A percentile compares a stretch with the other conserved stretches of the same genome.
These are phyloP conservation scores for Hypotaenidia okinawae DNA, from an alignment of 2,797 vertebrate genomes.

Conservation along the genomic window DNA sequence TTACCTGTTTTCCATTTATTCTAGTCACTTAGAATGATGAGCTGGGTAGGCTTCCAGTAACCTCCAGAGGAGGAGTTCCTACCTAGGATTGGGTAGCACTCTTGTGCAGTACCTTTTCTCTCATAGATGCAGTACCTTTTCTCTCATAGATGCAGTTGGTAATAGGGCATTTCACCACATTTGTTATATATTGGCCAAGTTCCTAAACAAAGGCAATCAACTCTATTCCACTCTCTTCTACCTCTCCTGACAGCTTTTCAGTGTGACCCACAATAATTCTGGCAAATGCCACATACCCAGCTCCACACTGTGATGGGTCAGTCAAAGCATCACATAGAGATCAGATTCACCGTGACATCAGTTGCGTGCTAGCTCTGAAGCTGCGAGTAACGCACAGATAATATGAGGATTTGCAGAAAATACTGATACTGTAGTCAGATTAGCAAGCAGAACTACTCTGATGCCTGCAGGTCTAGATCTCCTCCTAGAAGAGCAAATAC, in stretches of 20 bases:
- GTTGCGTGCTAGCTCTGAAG: conserved; percentile 42
- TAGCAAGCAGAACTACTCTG: conserved; percentile 28
- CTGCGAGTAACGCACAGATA: conserved; percentile 56
- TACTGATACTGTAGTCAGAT: conserved; percentile 30
- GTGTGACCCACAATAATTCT: not conserved
- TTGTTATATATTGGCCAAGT: not conserved
- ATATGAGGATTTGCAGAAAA: conserved; percentile 50
- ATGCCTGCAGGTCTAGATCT: not conserved
- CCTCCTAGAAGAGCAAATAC: conserved; percentile 7
- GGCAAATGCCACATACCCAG: not conserved
- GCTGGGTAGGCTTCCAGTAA: not conserved
- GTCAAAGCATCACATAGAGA: conserved; percentile 47
- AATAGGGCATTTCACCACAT: not conserved
- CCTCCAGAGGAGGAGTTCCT: too few species aligned
- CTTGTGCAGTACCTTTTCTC: too few species aligned
- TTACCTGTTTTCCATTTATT: not conserved
- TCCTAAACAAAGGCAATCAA: not conserved
- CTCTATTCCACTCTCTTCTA: not conserved
- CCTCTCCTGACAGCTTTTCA: not conserved
- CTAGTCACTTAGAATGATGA: not conserved
- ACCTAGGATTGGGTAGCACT: fast-evolving
- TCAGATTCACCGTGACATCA: conserved; percentile 48
- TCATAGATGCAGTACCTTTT: not conserved
- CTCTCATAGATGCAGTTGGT: too few species aligned
- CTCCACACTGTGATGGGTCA: not conserved